Evolutionary conservation across 2,888 invertebrate genomes (phyloP), one percentile per base, ranked within the genome.

Genomic region (Conomelus anceps): DNA sequence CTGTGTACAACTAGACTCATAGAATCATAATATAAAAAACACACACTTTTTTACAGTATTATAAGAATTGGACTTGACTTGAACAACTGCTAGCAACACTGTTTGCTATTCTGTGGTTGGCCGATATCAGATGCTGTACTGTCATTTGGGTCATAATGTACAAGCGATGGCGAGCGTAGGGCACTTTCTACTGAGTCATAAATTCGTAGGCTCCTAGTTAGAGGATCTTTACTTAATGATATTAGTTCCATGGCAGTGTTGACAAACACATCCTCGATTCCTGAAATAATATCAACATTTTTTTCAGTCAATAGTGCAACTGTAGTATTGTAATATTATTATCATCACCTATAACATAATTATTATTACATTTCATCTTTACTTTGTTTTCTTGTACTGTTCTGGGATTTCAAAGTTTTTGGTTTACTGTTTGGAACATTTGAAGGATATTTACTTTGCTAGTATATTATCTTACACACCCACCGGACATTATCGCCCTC

Each of bases 251-350:
- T 93, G 0, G 96, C 97, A 0, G 96, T 95, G 89, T 94, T 94
- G 41, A 95, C 93, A 92, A 97, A 97, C 29, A 97, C 96, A 91
- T 96, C 95, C 92, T 96, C 96, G 88, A 97, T 95, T 0, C 97
- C 94, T 95, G 93, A 89, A 89, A 63, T 63, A 63, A 90, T 88
- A 91, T 41, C 22, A n/a, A n/a, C n/a, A n/a, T n/a, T n/a, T n/a
- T n/a, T n/a, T n/a, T n/a, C n/a, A n/a, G n/a, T n/a, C n/a, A n/a
- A n/a, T n/a, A n/a, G n/a, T n/a, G n/a, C n/a, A n/a, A n/a, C n/a
- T n/a, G n/a, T n/a, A n/a, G n/a, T n/a, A n/a, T n/a, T n/a, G n/a
- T n/a, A n/a, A n/a, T n/a, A n/a, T n/a, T n/a, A n/a, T n/a, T n/a
- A n/a, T n/a, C n/a, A n/a, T n/a, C n/a, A n/a, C n/a, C n/a, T n/a